A percentile compares a stretch with the other conserved stretches of the same genome.
phyloP scores from a whole-genome alignment of 1,140 invertebrate species.

The Periplaneta americana region DNA sequence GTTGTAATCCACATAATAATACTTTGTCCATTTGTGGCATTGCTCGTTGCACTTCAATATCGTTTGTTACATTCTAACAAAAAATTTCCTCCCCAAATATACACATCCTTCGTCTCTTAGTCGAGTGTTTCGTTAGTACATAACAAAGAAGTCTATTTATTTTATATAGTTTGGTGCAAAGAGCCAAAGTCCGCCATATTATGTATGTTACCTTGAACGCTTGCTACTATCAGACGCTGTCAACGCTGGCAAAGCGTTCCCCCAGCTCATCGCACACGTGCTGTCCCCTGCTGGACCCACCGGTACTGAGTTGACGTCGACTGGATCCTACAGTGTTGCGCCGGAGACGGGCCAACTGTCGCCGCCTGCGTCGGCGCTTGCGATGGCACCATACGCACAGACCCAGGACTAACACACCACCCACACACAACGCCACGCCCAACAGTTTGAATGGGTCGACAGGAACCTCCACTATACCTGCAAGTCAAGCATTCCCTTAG shows the following conservation, averaged over 20 bases:
- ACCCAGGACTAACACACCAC: constrained; percentile 22
- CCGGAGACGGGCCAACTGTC: constrained; percentile 29
- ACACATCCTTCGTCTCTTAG: neutral
- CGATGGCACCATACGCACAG: constrained; percentile 31
- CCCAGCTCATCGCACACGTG: constrained; percentile 46
- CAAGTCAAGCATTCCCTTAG: neutral
- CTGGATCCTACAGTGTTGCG: constrained; percentile 24
- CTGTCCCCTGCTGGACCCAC: constrained; percentile 33
- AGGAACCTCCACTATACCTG: constrained; percentile 22
- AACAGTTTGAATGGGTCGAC: constrained; percentile 27
- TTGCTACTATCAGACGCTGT: constrained; percentile 43
- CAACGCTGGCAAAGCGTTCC: constrained; percentile 45
- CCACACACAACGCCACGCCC: constrained; percentile 24
- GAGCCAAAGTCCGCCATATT: neutral
- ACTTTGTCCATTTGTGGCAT: neutral
- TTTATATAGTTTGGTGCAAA: neutral
- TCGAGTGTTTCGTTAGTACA: neutral
- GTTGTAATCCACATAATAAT: neutral
- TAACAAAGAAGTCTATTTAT: neutral
- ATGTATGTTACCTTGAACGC: neutral
- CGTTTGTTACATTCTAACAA: neutral
- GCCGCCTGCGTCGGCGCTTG: constrained; percentile 34
- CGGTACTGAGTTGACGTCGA: constrained; percentile 32
- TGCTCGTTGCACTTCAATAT: neutral
- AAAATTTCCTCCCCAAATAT: neutral